Percentiles rank a stretch among this genome's conserved stretches.
Conservation (phyloP, 2,888 invertebrate genomes). For the Phaedon cochleariae region DNA sequence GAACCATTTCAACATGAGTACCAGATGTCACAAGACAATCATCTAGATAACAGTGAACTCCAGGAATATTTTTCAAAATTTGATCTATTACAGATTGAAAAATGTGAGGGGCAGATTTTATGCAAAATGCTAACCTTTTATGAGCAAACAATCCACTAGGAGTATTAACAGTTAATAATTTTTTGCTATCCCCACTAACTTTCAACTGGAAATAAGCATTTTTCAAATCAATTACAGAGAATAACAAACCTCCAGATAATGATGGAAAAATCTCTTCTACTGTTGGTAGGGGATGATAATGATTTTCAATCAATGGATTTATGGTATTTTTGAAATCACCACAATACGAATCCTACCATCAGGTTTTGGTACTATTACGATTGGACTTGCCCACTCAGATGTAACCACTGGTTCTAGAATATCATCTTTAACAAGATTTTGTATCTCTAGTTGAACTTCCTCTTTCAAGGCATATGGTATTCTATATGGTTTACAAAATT, state of each 20-base stretch:
- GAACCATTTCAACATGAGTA: neutral
- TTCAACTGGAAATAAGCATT: constrained; percentile 22
- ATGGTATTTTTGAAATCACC: constrained; percentile 48
- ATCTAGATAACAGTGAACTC: constrained; percentile 23
- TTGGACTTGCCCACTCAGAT: constrained; percentile 52
- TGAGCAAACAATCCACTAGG: constrained; percentile 24
- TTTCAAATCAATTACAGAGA: constrained; percentile 22
- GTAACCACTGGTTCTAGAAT: constrained; percentile 29
- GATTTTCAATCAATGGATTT: constrained; percentile 18
- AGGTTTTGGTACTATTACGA: constrained; percentile 48
- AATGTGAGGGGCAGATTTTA: constrained; percentile 18
- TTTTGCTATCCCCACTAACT: constrained; percentile 12
- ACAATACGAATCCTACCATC: constrained; percentile 47
- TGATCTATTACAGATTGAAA: constrained; percentile 26
- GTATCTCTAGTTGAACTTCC: constrained; percentile 11
- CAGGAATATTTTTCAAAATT: constrained; percentile 18
- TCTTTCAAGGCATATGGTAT: constrained; percentile 13
- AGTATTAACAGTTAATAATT: constrained; percentile 24
- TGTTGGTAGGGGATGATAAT: constrained; percentile 20
- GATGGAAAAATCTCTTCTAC: constrained; percentile 23
- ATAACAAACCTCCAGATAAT: constrained; percentile 13
- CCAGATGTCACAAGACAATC: constrained; percentile 17
- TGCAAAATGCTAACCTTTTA: constrained; percentile 18
- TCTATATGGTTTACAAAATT: constrained; percentile 9
- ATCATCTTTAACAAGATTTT: constrained; percentile 35